Evolutionary conservation across 2,113 vertebrate species (phyloP).

Genomic region (Lanius ludovicianus): DNA sequence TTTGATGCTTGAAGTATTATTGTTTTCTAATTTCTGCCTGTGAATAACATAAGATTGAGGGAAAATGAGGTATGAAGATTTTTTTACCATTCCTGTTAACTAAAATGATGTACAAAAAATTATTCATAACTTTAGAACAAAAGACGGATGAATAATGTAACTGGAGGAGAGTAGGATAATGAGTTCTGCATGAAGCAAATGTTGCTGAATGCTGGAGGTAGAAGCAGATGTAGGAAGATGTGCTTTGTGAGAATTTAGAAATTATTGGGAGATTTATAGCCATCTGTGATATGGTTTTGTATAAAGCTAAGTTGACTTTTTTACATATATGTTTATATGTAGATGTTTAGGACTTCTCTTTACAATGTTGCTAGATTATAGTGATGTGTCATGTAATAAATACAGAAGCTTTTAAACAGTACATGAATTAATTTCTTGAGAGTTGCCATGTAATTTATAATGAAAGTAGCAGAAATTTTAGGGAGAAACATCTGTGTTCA

Average conservation of each 20-base stretch:
- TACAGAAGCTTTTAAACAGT: slow-evolving; percentile 43
- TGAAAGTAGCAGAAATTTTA: not conserved
- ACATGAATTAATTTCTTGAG: slow-evolving; percentile 2
- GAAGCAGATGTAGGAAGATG: not conserved
- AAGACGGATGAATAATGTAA: not conserved
- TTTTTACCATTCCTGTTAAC: not conserved
- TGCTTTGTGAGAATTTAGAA: slow-evolving; percentile 1
- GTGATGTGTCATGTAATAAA: slow-evolving; percentile 5
- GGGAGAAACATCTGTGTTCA: not conserved
- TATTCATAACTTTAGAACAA: not conserved
- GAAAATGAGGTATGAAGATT: not conserved
- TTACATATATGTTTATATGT: not conserved
- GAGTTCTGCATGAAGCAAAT: not conserved
- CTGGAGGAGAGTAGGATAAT: not conserved
- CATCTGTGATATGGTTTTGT: not conserved
- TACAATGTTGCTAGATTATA: not conserved
- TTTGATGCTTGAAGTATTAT: not conserved
- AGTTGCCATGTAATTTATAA: not conserved
- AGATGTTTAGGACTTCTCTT: slow-evolving; percentile 27
- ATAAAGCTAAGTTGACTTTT: slow-evolving; percentile 7
- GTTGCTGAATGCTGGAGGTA: not conserved
- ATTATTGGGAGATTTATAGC: slow-evolving; percentile 12
- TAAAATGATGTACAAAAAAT: not conserved
- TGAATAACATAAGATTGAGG: not conserved
- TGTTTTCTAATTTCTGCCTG: not conserved